Evolutionary conservation across 2,113 vertebrate genomes (phyloP).

Genomic region (Ia io): DNA sequence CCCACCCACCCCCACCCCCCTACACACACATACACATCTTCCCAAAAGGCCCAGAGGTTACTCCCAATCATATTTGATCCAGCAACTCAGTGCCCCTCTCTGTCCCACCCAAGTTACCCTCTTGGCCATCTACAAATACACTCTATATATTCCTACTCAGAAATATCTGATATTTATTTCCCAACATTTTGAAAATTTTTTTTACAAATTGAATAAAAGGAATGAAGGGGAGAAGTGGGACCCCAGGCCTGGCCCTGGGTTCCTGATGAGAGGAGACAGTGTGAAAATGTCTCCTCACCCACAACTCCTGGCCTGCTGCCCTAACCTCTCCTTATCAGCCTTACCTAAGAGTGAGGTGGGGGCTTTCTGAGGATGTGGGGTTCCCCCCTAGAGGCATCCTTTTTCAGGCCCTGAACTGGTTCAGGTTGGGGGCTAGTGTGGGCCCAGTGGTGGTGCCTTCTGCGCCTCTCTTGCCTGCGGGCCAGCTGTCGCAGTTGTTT

Average conservation of each 20-base stretch:
- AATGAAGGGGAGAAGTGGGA: constrained; percentile 44
- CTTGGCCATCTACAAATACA: neutral
- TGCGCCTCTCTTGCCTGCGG: constrained; percentile 49
- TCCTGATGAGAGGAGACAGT: neutral
- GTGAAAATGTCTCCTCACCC: constrained; percentile 12
- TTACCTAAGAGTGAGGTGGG: constrained; percentile 12
- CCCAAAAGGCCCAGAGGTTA: neutral
- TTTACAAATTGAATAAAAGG: constrained; percentile 47
- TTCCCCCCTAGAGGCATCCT: constrained; percentile 59
- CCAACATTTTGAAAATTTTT: constrained; percentile 37
- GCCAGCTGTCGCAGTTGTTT: constrained; percentile 60
- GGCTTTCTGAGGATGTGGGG: neutral
- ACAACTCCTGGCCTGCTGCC: constrained; percentile 31
- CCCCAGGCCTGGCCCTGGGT: constrained; percentile 3
- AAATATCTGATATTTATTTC: constrained; percentile 67
- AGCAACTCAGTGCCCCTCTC: neutral
- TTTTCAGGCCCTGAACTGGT: neutral
- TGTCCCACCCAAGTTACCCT: neutral
- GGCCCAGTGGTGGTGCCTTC: neutral
- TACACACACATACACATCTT: neutral
- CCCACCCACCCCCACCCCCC: fast-evolving
- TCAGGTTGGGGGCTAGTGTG: neutral
- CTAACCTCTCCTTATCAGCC: constrained; percentile 15
- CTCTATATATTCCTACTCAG: neutral
- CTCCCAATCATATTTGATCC: neutral